These are phyloP conservation scores for Halocaridina rubra DNA, from an alignment of 2,888 invertebrate genomes.

Conservation along the genomic window DNA sequence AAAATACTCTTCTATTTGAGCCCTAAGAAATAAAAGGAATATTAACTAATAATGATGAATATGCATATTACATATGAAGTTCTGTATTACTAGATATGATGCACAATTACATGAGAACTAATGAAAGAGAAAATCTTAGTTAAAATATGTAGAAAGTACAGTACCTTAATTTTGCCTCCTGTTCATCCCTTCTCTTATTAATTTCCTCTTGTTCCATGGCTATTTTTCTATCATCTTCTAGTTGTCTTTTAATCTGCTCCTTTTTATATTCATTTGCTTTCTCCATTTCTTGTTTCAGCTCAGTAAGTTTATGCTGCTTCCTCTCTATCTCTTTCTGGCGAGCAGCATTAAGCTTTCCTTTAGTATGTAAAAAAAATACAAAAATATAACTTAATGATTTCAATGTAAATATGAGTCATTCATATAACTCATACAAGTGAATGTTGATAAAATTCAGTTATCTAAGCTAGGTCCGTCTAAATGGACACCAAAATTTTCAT, in stretches of 20 bases:
- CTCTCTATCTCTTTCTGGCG: not conserved
- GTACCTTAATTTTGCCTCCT: slow-evolving; percentile 10
- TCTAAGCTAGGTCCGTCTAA: too few species aligned
- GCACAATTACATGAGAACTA: not conserved
- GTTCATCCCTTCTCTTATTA: not conserved
- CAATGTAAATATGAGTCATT: too few species aligned
- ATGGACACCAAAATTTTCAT: too few species aligned
- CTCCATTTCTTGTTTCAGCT: slow-evolving; percentile 33
- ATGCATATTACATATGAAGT: not conserved
- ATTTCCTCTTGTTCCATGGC: slow-evolving; percentile 1
- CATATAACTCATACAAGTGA: too few species aligned
- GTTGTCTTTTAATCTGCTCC: slow-evolving; percentile 2
- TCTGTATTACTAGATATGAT: not conserved
- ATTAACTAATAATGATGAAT: not conserved
- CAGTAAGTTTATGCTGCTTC: slow-evolving; percentile 18
- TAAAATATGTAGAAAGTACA: not conserved
- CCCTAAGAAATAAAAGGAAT: slow-evolving; percentile 7
- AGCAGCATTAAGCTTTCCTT: slow-evolving; percentile 25
- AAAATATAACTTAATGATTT: too few species aligned
- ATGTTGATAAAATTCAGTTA: too few species aligned
- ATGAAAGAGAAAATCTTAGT: not conserved
- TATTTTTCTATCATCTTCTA: slow-evolving; percentile 6
- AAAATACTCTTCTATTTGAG: slow-evolving; percentile 34
- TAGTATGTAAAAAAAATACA: too few species aligned
- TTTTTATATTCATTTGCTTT: slow-evolving; percentile 14